A percentile compares a stretch with the other conserved stretches of the same genome.
Evolutionary conservation across 1,140 invertebrate species (phyloP).

Genomic region (Sarcophaga bullata): DNA sequence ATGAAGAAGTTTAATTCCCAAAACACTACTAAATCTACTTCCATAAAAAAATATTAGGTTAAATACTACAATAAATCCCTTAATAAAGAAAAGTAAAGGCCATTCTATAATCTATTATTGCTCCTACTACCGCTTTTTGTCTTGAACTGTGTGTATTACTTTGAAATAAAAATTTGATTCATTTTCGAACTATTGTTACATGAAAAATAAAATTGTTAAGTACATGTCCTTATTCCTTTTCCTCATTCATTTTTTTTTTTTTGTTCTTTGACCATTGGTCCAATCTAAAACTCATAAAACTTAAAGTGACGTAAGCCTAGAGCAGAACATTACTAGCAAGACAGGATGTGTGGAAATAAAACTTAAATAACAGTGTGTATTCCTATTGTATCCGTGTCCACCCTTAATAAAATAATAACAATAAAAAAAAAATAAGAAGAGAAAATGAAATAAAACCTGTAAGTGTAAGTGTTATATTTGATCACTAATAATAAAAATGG

Average conservation of each 20-base stretch:
- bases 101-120: background rate
- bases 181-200: background rate
- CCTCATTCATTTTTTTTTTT: too few species aligned
- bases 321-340: background rate
- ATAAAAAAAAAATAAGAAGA: background rate
- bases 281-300: constrained; percentile 7
- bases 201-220: constrained; percentile 3
- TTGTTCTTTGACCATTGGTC: background rate
- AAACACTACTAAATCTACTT: background rate
- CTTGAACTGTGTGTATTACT: background rate
- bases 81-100: background rate
- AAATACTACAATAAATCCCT: background rate
- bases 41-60: constrained; percentile 6
- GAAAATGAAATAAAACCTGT: background rate
- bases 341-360: background rate
- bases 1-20: too few species aligned
- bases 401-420: constrained; percentile 10
- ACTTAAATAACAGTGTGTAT: background rate
- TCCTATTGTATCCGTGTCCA: background rate
- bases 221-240: background rate
- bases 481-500: background rate
- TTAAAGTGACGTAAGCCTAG: constrained; percentile 23
- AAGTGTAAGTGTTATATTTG: constrained; percentile 22
- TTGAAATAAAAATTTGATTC: constrained; percentile 6
- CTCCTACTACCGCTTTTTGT: background rate